Evolutionary conservation across 2,113 vertebrate genomes (phyloP).

Genomic region (Craseonycteris thonglongyai): DNA sequence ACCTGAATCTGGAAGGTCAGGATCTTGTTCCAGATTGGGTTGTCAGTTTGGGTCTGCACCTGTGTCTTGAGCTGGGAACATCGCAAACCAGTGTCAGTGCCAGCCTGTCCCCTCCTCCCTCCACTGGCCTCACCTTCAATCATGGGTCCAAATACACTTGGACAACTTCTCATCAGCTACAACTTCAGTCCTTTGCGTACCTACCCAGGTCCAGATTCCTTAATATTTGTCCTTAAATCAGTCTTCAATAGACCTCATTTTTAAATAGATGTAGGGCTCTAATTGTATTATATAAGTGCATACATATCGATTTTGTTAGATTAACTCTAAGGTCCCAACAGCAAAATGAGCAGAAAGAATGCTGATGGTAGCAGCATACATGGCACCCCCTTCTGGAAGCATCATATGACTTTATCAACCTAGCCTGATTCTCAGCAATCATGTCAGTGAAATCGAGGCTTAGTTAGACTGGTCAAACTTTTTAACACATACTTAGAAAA

Average conservation of each 20-base stretch:
- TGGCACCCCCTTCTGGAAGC: background rate
- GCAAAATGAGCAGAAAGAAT: background rate
- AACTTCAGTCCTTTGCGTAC: background rate
- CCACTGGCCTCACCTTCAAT: background rate
- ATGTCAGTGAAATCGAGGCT: background rate
- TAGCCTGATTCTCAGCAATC: background rate
- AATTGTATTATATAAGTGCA: background rate
- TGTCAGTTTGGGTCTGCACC: background rate
- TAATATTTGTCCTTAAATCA: background rate
- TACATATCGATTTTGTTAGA: background rate
- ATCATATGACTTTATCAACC: background rate
- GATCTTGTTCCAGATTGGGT: conserved; percentile 75
- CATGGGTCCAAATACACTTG: background rate
- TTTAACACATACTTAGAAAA: background rate
- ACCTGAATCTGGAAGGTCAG: conserved; percentile 77
- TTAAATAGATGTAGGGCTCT: background rate
- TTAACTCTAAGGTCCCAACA: background rate
- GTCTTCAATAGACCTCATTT: background rate
- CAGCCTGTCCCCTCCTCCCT: background rate
- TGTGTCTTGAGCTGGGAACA: conserved; percentile 65
- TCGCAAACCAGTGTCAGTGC: background rate
- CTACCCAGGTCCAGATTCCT: background rate
- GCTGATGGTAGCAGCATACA: background rate
- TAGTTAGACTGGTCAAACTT: background rate
- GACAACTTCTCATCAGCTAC: background rate